Evolutionary conservation across 1,140 invertebrate species (phyloP), one percentile per base, ranked within the genome.

Genomic region (Odontomachus brunneus): DNA sequence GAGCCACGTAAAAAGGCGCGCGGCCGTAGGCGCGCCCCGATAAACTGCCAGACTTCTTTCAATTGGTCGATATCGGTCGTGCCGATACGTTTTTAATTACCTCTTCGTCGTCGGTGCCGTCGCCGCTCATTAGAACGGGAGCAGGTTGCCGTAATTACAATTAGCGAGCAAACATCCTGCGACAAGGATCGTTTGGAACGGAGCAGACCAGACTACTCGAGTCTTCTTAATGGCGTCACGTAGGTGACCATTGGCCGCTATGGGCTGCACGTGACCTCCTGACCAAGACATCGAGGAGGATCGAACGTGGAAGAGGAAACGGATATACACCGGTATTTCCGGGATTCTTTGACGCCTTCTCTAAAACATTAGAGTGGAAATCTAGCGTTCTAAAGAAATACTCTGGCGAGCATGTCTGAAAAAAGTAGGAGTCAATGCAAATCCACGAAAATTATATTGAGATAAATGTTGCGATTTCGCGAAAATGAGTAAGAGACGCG

Each of bases 21-120:
- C n/a, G 53, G 7, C 1, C 51, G 51, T 15, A 55, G 19, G 53
- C 11, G n/a, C 53, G 17, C 48, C 17, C 24, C 11, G 51, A 71
- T 80, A 69, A 80, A 80, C 65, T 69, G 51, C 63, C n/a, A n/a
- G 22, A n/a, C 12, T 69, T 57, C 66, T 80, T 71, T 80, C 55
- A 57, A 71, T 71, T 38, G 51, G 17, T 69, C 49, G 65, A 71
- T 69, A 69, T 29, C 2, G 22, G 17, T 44, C 49, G 53, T 69
- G 24, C 17, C 22, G 65, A 57, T 69, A 59, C 5, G 51, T 57
- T 80, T 80, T 69, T 80, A 71, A 71, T 80, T 80, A 71, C 14
- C 53, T 69, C 17, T 44, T 59, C 48, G 7, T 17, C 11, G 19
- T 17, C n/a, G 9, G 15, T 24, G 59, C 38, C 57, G 59, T 38